Percentiles rank a stretch among this genome's conserved stretches.
phyloP scores from a whole-genome alignment of 2,888 invertebrate species.

The Pandemis corylana region DNA sequence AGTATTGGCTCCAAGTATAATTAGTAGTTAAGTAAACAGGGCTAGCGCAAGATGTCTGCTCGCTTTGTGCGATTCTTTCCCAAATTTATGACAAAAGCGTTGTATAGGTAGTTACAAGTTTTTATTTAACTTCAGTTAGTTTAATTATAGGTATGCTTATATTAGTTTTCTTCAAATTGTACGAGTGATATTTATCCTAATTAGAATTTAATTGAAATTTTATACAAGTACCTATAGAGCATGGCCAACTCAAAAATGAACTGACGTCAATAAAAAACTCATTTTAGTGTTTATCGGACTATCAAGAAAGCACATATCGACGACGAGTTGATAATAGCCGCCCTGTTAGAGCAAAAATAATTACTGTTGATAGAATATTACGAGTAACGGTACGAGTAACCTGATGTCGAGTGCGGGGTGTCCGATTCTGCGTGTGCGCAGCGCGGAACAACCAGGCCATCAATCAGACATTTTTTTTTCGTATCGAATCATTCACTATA shows the following conservation, averaged over 20 bases:
- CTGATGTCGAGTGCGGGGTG: constrained; percentile 26
- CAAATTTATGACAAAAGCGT: too few species aligned
- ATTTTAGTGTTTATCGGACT: background rate
- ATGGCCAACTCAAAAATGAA: too few species aligned
- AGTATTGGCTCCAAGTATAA: background rate
- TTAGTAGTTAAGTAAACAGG: background rate
- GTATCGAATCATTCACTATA: constrained; percentile 11
- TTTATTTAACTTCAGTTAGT: too few species aligned
- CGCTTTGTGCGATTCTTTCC: background rate
- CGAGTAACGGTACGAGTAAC: constrained; percentile 23
- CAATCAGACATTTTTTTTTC: constrained; percentile 26
- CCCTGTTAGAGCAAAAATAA: background rate
- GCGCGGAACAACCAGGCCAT: constrained; percentile 26
- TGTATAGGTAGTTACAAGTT: too few species aligned
- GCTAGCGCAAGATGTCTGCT: background rate
- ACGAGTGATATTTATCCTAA: too few species aligned
- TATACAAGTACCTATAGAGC: too few species aligned
- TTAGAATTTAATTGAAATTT: too few species aligned
- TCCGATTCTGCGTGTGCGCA: constrained; percentile 24
- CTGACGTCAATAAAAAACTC: too few species aligned
- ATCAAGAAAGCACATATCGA: background rate
- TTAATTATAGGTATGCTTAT: too few species aligned
- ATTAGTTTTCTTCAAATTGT: too few species aligned
- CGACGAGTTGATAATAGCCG: background rate
- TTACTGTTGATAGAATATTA: constrained; percentile 49